Base-by-base conservation (phyloP, 2,113 vertebrate species). In the Anhinga rufa region DNA sequence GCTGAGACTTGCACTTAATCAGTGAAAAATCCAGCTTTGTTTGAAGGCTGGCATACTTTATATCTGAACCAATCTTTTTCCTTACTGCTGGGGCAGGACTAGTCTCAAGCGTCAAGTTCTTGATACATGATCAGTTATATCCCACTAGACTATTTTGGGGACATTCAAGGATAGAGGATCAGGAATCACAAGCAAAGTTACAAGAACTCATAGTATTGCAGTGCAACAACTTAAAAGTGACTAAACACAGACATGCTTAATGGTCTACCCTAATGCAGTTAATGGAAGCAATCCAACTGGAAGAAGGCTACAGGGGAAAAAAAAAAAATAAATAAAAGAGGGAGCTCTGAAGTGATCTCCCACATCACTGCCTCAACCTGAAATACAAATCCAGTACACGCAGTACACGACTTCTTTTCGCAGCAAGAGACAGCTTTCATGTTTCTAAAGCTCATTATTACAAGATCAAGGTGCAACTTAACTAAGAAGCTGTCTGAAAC, bases 381-480 rank as follows among this genome's bases (percentile, higher is more conserved):
- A 94, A 88, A 93, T 29, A 92, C 69, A 96, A 89, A 93, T 32
- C 72, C 61, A 68, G 85, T 28, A 80, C 83, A 82, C 0, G 0
- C 61, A 68, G 85, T 28, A 80, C 83, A 82, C 0, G 0, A 78
- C 49, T 93, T 90, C 72, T 52, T 88, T 95, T 52, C 92, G 86
- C 86, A 88, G 79, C 57, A 57, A 36, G 86, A 93, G 65, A 91
- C 83, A 96, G 97, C 91, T 89, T 95, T 92, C 86, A 91, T 89
- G 91, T 91, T 89, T 36, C 68, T 83, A 89, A 90, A 94, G 70
- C 81, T 95, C 81, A 85, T 92, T 87, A 95, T 68, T 82, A 82
- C 61, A 80, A 96, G 91, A 96, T 96, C 92, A 97, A 96, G 92
- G 93, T 92, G 70, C 77, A 89, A 89, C 49, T 82, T 88, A 76